These are phyloP conservation scores for Atta cephalotes DNA, from an alignment of 1,140 invertebrate species.

Conservation along the genomic window DNA sequence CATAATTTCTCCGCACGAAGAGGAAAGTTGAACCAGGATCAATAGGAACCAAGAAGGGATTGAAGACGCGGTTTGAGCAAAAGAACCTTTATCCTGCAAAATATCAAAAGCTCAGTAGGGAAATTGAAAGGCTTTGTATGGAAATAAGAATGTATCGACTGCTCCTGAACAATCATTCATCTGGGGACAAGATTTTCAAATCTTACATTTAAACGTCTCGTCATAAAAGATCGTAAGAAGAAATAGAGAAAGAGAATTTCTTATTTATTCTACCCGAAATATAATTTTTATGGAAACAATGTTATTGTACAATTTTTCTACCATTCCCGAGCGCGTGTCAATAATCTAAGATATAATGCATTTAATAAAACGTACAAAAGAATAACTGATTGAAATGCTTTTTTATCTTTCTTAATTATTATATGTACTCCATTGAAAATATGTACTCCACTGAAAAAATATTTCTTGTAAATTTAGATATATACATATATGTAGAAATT, in stretches of 20 bases:
- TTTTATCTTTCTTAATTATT: background rate
- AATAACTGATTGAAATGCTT: background rate
- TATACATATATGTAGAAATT: background rate
- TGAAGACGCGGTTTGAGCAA: conserved; percentile 50
- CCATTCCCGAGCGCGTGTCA: background rate
- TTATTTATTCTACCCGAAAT: conserved; percentile 17
- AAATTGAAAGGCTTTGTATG: conserved; percentile 82
- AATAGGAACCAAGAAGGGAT: conserved; percentile 41
- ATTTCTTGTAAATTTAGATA: background rate
- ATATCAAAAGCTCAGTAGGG: conserved; percentile 80
- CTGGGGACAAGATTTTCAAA: conserved; percentile 67
- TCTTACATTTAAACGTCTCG: conserved; percentile 66
- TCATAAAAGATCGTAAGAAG: conserved; percentile 21
- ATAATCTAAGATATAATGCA: background rate
- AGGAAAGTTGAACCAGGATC: conserved; percentile 24
- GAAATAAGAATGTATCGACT: conserved; percentile 82
- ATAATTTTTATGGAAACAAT: conserved; percentile 30
- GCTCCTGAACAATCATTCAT: conserved; percentile 65
- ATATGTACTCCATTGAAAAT: background rate
- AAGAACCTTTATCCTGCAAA: conserved; percentile 73
- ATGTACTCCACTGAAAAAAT: background rate
- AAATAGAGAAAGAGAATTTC: background rate
- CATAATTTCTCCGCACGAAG: conserved; percentile 53
- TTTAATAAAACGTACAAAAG: conserved; percentile 1
- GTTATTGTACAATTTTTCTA: background rate